Percentiles rank a stretch among this genome's conserved stretches.
phyloP scores from a whole-genome alignment of 2,797 vertebrate species.

The Calcarius lapponicus region DNA sequence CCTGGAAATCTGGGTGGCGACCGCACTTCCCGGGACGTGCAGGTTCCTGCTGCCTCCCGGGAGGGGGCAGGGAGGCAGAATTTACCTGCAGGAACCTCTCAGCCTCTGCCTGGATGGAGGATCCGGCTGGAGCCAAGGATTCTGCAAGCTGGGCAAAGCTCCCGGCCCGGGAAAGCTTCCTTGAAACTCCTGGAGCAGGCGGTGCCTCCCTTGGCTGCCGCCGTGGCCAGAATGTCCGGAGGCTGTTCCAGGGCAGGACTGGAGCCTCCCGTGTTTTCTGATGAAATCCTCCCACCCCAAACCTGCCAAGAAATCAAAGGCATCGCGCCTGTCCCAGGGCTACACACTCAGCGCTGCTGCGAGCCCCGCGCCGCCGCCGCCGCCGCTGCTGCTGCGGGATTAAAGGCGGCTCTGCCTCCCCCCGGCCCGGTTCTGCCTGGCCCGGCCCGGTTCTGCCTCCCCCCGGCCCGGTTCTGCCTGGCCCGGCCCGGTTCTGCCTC shows the following conservation, averaged over 20 bases:
- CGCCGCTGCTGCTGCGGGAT: not conserved
- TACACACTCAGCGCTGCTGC: not conserved
- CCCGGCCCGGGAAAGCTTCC: conserved; percentile 26
- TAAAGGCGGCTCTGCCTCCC: not conserved
- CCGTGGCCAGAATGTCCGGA: conserved; percentile 63
- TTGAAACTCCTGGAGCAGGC: conserved; percentile 50
- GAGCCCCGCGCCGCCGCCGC: not conserved
- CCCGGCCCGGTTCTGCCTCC: too few species aligned
- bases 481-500: not conserved
- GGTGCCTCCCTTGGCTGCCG: conserved; percentile 60
- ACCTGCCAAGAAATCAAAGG: conserved; percentile 54
- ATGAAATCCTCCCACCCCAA: conserved; percentile 54
- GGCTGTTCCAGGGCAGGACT: conserved; percentile 65
- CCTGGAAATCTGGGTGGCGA: not conserved
- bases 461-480: too few species aligned
- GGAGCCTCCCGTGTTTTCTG: conserved; percentile 63
- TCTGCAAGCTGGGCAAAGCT: conserved; percentile 51
- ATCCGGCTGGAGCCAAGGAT: conserved; percentile 15
- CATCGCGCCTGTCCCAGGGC: not conserved
- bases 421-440: not conserved
- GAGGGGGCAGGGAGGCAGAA: conserved; percentile 17
- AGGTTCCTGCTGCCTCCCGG: not conserved
- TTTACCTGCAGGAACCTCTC: conserved; percentile 40
- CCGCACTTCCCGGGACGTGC: not conserved
- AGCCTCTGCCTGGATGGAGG: not conserved